A percentile compares a stretch with the other conserved stretches of the same genome.
Evolutionary conservation across 2,888 invertebrate species (phyloP).

Genomic region (Tipula helvola): DNA sequence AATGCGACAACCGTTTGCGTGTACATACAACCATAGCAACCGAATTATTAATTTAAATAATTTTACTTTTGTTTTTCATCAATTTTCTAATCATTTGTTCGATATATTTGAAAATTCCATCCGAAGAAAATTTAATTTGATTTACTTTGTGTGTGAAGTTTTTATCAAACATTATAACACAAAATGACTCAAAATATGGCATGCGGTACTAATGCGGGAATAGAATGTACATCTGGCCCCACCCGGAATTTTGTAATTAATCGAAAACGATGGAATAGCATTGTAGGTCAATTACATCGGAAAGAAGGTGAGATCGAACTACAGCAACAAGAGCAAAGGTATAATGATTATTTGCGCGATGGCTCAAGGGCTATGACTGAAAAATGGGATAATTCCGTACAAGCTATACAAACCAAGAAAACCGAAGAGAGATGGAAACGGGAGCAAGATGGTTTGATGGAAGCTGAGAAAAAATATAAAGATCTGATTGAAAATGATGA

Average conservation of each 20-base stretch:
- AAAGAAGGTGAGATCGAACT: background rate
- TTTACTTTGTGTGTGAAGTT: background rate
- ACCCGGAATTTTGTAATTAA: constrained; percentile 1
- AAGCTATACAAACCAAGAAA: constrained; percentile 23
- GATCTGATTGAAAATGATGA: constrained; percentile 23
- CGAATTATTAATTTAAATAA: background rate
- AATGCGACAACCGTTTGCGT: background rate
- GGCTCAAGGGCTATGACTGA: constrained; percentile 34
- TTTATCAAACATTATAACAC: background rate
- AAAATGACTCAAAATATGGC: background rate
- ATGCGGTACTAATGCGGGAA: background rate
- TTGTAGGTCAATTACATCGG: constrained; percentile 4
- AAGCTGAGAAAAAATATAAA: constrained; percentile 14
- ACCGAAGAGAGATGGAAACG: constrained; percentile 16
- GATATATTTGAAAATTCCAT: background rate
- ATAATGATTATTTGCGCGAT: constrained; percentile 31
- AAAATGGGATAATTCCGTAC: constrained; percentile 35
- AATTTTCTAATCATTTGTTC: background rate
- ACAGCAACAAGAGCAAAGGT: constrained; percentile 29
- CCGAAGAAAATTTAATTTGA: background rate
- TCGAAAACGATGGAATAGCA: background rate
- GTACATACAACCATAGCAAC: background rate
- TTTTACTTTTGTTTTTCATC: background rate
- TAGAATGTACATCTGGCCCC: background rate
- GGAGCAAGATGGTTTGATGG: constrained; percentile 19